Percentiles rank a stretch among this genome's conserved stretches.
Evolutionary conservation across 2,113 vertebrate species (phyloP).

Genomic region (Anas platyrhynchos): DNA sequence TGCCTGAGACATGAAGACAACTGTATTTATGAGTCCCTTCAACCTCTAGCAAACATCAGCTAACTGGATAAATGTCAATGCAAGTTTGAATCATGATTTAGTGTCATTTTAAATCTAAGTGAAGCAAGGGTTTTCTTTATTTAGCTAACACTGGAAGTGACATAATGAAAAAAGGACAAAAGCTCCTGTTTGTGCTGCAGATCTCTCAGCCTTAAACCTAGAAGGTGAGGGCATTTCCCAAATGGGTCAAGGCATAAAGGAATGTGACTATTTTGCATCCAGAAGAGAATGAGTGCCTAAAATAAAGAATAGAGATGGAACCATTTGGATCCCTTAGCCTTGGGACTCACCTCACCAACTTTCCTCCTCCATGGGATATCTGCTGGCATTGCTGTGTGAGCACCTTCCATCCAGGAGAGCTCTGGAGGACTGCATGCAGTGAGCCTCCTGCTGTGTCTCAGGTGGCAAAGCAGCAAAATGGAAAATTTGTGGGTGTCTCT

Average conservation of each 20-base stretch:
- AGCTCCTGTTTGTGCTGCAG: conserved; percentile 27
- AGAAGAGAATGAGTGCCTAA: not conserved
- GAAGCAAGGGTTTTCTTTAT: conserved; percentile 54
- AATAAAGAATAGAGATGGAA: not conserved
- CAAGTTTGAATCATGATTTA: conserved; percentile 45
- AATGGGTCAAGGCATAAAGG: not conserved
- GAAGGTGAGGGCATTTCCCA: not conserved
- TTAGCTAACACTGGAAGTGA: conserved; percentile 8
- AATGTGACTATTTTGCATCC: not conserved
- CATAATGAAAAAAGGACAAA: conserved; percentile 50
- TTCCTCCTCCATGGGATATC: not conserved
- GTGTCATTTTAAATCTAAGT: conserved; percentile 61
- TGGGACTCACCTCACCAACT: not conserved
- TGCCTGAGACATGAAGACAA: conserved; percentile 49
- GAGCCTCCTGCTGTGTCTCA: not conserved
- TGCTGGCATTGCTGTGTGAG: not conserved
- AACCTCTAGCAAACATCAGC: conserved; percentile 55
- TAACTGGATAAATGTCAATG: conserved; percentile 65
- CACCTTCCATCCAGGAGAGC: not conserved
- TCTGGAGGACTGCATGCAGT: accelerated
- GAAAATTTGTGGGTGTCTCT: not conserved
- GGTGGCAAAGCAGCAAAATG: not conserved
- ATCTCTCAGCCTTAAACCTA: conserved; percentile 22
- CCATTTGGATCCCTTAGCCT: not conserved
- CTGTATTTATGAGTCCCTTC: conserved; percentile 64